Base-by-base conservation (phyloP, 2,888 invertebrate genomes). In the Aspidiotus destructor region DNA sequence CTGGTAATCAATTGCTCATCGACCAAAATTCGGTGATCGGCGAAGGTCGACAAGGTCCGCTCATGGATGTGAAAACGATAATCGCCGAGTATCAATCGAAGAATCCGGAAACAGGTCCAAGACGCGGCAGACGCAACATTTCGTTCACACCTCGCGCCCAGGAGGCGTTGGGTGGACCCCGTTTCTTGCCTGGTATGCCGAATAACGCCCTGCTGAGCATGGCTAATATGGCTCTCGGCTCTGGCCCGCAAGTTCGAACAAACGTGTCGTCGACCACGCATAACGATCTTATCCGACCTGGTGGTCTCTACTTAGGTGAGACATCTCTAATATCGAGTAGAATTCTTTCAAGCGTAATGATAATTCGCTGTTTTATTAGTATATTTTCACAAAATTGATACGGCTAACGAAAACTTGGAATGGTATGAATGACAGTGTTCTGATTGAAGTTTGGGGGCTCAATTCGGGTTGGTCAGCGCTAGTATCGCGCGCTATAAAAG, bases 41-140 rank as follows among this genome's bases (percentile, higher is more conserved):
- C 0, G 84, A 83, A 78, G 87, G 87, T 0, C 80, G 86, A 0
- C 88, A 88, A 75, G 86, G 88, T 0, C 85, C 87, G 0, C 86
- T 87, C n/a, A 84, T 89, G 70, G 89, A 91, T 76, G 89, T 90
- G 0, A 85, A 88, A 75, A 87, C 88, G 7, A 87, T 90, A 69
- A 88, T 89, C 74, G 89, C 88, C 0, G 89, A 89, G 75, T 88
- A 88, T 75, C 82, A 88, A 72, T 86, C 87, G 72, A 80, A 86
- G 72, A 87, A 89, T 78, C 87, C 88, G 0, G 79, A 84, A 7
- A 84, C 86, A 0, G 42, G 70, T 13, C 69, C 71, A 5, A 64
- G 70, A 60, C 63, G 71, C 60, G 71, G 71, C 11, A 67, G 71
- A 44, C 68, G 71, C n/a, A 70, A 69, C 13, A 54, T 58, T 15